Conservation (phyloP, 2,888 invertebrate species). For the Megastigmus dorsalis region DNA sequence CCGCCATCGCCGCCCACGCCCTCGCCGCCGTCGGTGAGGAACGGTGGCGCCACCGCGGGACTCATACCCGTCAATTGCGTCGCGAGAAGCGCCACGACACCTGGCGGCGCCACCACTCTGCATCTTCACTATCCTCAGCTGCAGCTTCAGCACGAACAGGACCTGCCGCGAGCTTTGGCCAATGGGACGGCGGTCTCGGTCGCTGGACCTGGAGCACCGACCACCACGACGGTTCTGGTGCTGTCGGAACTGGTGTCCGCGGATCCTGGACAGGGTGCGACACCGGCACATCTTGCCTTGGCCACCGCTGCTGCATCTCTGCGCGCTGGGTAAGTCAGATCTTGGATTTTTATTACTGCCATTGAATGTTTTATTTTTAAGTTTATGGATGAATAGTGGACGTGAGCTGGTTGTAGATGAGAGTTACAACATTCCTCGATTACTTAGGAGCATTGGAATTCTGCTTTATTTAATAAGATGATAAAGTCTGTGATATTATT, state of each 20-base stretch:
- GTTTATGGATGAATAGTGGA: too few relatives aligned
- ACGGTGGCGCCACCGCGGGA: constrained; percentile 75
- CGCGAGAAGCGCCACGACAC: constrained; percentile 75
- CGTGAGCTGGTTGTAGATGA: too few relatives aligned
- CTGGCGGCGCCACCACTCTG: constrained; percentile 74
- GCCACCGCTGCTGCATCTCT: constrained; percentile 66
- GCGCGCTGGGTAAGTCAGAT: constrained; percentile 68
- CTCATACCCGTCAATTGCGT: constrained; percentile 77
- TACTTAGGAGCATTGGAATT: background rate
- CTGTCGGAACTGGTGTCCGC: constrained; percentile 84
- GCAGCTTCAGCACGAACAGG: constrained; percentile 76
- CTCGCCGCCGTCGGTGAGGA: constrained; percentile 75
- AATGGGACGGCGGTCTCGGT: constrained; percentile 60
- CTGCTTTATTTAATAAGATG: too few relatives aligned
- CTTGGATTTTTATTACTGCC: too few relatives aligned
- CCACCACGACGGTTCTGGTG: constrained; percentile 79
- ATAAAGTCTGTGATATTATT: too few relatives aligned
- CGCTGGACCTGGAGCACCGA: constrained; percentile 70
- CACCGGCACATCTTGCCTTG: constrained; percentile 67
- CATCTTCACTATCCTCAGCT: constrained; percentile 77
- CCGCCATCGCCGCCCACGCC: constrained; percentile 73
- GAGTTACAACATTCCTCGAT: too few relatives aligned
- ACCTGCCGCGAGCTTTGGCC: constrained; percentile 72
- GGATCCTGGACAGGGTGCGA: constrained; percentile 75
- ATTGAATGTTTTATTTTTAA: too few relatives aligned